phyloP scores from a whole-genome alignment of 2,888 invertebrate species.

The Bimastos eiseni region DNA sequence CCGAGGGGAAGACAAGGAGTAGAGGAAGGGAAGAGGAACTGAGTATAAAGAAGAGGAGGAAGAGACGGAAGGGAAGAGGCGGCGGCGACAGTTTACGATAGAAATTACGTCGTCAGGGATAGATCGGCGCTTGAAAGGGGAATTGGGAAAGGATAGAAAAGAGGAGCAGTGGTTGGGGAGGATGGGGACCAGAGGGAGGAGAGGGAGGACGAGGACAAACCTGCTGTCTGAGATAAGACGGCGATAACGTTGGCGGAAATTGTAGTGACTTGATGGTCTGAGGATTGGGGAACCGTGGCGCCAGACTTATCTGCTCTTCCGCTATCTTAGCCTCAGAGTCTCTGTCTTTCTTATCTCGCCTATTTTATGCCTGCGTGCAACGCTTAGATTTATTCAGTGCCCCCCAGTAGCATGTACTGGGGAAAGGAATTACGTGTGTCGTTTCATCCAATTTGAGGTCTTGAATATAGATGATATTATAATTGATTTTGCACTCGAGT shows the following conservation, averaged over 20 bases:
- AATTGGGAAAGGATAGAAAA: neutral
- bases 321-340: neutral
- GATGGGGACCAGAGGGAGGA: neutral
- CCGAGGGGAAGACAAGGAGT: neutral
- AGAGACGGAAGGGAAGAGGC: neutral
- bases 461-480: neutral
- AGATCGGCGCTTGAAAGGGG: neutral
- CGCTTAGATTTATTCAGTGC: neutral
- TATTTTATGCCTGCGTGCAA: neutral
- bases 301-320: conserved; percentile 13
- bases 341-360: neutral
- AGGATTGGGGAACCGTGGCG: neutral
- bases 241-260: neutral
- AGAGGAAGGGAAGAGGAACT: neutral
- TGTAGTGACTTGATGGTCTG: neutral
- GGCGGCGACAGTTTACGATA: neutral
- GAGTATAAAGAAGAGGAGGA: neutral
- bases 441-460: neutral
- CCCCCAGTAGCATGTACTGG: neutral
- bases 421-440: neutral
- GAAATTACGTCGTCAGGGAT: neutral
- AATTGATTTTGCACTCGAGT: neutral
- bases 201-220: too few relatives aligned
- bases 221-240: conserved; percentile 6
- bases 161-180: neutral